Evolutionary conservation across 2,797 vertebrate species (phyloP).

Genomic region (Thamnophis elegans): DNA sequence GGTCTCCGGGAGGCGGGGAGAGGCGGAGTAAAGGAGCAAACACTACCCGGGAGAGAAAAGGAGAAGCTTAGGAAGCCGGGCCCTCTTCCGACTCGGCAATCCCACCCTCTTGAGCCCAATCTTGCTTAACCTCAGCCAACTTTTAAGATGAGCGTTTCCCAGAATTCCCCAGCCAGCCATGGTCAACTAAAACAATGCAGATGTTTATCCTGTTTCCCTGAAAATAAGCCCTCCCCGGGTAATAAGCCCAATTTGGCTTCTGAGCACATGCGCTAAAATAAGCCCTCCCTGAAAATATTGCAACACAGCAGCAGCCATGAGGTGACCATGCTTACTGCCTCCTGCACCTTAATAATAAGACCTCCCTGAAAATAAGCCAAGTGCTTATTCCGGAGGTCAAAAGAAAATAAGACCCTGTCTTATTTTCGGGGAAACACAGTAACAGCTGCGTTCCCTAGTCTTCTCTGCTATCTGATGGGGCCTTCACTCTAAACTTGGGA

Average conservation of each 20-base stretch:
- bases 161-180: not conserved
- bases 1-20: constrained; percentile 92
- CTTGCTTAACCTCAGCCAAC: not conserved
- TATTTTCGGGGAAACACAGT: too few relatives aligned
- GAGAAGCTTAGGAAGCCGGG: not conserved
- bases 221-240: too few relatives aligned
- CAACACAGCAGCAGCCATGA: too few relatives aligned
- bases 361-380: too few relatives aligned
- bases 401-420: too few relatives aligned
- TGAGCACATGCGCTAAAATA: too few relatives aligned
- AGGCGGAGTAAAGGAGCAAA: constrained; percentile 94
- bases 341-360: too few relatives aligned
- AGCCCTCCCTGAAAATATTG: too few relatives aligned
- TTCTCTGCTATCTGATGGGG: fast-evolving
- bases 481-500: fast-evolving
- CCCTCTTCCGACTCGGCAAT: not conserved
- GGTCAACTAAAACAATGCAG: not conserved
- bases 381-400: too few relatives aligned
- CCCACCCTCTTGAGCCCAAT: too few relatives aligned
- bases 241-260: too few relatives aligned
- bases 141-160: not conserved
- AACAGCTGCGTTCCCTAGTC: not conserved
- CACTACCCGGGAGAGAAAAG: constrained; percentile 74
- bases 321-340: too few relatives aligned
- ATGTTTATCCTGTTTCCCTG: not conserved